A percentile compares a stretch with the other conserved stretches of the same genome.
These are phyloP conservation scores for Odocoileus hemionus DNA, from an alignment of 2,113 vertebrate species.

Conservation along the genomic window DNA sequence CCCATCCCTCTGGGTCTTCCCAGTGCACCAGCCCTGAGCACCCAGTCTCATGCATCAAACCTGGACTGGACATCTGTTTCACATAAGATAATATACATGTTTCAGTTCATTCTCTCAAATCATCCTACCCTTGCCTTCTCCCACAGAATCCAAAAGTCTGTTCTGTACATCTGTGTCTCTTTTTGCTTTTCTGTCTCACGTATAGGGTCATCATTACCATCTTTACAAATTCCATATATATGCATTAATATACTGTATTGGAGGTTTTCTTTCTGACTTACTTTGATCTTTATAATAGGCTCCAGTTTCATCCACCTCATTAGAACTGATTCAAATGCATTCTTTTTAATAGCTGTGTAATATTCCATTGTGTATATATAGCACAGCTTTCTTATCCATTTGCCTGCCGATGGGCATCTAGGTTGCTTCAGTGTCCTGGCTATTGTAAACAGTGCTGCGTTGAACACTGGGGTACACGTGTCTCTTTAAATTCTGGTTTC, in stretches of 20 bases:
- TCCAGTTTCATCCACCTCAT: background rate
- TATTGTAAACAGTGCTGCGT: background rate
- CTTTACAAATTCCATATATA: background rate
- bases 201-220: background rate
- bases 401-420: fast-evolving
- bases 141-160: background rate
- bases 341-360: background rate
- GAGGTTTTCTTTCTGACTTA: background rate
- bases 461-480: background rate
- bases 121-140: background rate
- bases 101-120: background rate
- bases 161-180: background rate
- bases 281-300: background rate
- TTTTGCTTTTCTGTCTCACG: background rate
- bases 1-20: background rate
- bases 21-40: background rate
- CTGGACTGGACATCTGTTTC: background rate
- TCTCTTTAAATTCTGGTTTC: background rate
- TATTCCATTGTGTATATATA: background rate
- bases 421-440: background rate
- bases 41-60: background rate
- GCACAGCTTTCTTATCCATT: background rate
- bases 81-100: background rate
- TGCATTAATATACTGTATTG: background rate
- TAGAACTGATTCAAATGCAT: background rate